These are phyloP conservation scores for Corythornis madagascariensis DNA, from an alignment of 2,113 vertebrate species.

Conservation along the genomic window DNA sequence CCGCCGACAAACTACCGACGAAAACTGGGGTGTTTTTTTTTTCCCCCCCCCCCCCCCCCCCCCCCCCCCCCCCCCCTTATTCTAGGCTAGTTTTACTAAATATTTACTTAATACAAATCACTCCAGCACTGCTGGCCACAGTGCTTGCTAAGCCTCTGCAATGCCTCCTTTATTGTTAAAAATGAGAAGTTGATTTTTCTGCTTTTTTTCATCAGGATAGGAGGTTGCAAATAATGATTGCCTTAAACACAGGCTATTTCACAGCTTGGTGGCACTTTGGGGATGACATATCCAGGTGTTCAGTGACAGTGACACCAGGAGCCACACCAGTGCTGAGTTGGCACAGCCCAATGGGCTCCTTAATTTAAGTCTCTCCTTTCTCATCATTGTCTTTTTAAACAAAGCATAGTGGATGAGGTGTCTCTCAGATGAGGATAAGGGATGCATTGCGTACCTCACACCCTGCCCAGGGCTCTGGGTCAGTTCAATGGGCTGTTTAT, in stretches of 20 bases:
- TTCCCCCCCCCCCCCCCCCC: no score
- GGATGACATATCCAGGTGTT: background rate
- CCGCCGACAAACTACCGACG: no score
- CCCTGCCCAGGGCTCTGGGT: background rate
- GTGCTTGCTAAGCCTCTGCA: background rate
- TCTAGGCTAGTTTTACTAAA: constrained; percentile 1
- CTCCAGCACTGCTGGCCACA: background rate
- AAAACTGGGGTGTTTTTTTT: no score
- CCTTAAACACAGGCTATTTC: constrained; percentile 23
- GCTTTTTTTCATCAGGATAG: background rate
- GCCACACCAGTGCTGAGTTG: background rate
- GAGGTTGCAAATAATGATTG: constrained; percentile 5
- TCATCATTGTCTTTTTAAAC: background rate
- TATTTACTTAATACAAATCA: constrained; percentile 31
- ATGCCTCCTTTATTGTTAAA: background rate
- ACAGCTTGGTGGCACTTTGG: background rate
- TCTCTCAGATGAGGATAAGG: background rate
- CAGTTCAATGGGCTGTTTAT: background rate
- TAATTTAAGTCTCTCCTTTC: background rate
- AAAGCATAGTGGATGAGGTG: background rate
- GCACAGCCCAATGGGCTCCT: background rate
- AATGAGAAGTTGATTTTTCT: constrained; percentile 21
- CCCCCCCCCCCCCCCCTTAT: background rate
- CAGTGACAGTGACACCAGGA: background rate
- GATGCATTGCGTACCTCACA: accelerated